Base-by-base conservation (phyloP, 2,797 vertebrate genomes). In the Pseudopleuronectes americanus region DNA sequence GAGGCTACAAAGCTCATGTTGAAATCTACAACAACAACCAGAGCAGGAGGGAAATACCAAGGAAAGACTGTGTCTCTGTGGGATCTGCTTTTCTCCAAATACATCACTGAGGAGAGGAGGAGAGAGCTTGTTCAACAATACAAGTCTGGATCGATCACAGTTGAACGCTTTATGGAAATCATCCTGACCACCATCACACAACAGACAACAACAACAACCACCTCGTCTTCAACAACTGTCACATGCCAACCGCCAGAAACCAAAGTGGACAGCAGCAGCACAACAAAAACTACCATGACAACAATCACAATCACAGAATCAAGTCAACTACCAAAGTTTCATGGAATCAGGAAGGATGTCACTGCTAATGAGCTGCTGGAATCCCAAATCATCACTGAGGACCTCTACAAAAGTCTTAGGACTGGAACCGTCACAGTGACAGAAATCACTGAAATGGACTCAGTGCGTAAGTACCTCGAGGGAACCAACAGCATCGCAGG, bases 61-160 rank as follows among this genome's bases (percentile, higher is more conserved):
- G 38, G 38, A 41, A 14, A 81, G 76, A 90, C 57, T 0, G 90
- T 96, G 1, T 94, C 94, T 0, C 38, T 95, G 0, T 96, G 96
- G 96, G 93, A 95, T 17, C 88, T 97, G 7, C 81, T 97, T 17
- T 95, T 96, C 65, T 96, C 95, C 0, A 94, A 94, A 70, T 95
- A 94, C 47, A 92, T 96, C 81, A 89, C 79, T 0, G 96, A 97
- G 75, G 92, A 89, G 0, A 83, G 83, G 67, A 87, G 94, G 31
- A 80, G 91, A 48, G 94, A 93, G 58, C 86, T 97, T 0, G 90
- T 97, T 51, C 89, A 84, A 57, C 84, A 91, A 59, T 95, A 87
- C 74, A 95, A 91, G 48, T 89, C 87, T 0, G 94, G 95, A 43
- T 12, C 62, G 0, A 88, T 93, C 55, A 80, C 78, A 36, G 49